A percentile compares a stretch with the other conserved stretches of the same genome.
Evolutionary conservation across 2,888 invertebrate species (phyloP).

Genomic region (Steinernema scapterisci): DNA sequence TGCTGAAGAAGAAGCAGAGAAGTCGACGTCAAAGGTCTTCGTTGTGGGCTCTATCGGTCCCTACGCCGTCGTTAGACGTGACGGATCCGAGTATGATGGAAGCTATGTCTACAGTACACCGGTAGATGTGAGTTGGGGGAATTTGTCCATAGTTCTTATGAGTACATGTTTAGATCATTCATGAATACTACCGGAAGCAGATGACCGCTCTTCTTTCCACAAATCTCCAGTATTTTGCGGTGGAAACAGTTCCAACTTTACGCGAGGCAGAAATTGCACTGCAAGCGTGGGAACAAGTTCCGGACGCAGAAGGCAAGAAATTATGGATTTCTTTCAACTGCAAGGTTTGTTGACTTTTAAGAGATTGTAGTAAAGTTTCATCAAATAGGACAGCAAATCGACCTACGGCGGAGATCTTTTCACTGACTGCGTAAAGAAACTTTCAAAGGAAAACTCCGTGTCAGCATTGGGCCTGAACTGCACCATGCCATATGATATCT

Average conservation of each 20-base stretch:
- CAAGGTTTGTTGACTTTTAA: slow-evolving; percentile 77
- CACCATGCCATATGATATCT: slow-evolving; percentile 76
- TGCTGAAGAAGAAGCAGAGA: slow-evolving; percentile 37
- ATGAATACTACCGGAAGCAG: slow-evolving; percentile 83
- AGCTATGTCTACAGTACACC: slow-evolving; percentile 68
- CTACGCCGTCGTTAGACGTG: slow-evolving; percentile 85
- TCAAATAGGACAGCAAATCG: slow-evolving; percentile 73
- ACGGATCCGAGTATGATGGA: slow-evolving; percentile 92
- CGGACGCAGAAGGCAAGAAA: too few species aligned
- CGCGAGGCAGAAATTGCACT: slow-evolving; percentile 83
- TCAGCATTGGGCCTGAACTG: slow-evolving; percentile 90
- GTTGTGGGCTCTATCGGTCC: slow-evolving; percentile 90
- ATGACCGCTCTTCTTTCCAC: slow-evolving; percentile 78
- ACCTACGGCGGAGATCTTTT: slow-evolving; percentile 83
- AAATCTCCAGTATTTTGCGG: slow-evolving; percentile 77
- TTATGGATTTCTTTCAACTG: slow-evolving; percentile 85
- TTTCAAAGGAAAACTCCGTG: slow-evolving; percentile 70
- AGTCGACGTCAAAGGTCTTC: slow-evolving; percentile 69
- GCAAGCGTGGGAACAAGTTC: slow-evolving; percentile 84
- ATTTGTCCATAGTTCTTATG: background rate
- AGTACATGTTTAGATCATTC: slow-evolving; percentile 73
- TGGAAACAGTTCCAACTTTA: slow-evolving; percentile 89
- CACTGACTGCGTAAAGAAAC: slow-evolving; percentile 75
- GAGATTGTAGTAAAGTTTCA: too few species aligned
- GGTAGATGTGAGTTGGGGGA: background rate